Evolutionary conservation across 2,113 vertebrate genomes (phyloP), one percentile per base, ranked within the genome.

Genomic region (Onychorhynchus coronatus): DNA sequence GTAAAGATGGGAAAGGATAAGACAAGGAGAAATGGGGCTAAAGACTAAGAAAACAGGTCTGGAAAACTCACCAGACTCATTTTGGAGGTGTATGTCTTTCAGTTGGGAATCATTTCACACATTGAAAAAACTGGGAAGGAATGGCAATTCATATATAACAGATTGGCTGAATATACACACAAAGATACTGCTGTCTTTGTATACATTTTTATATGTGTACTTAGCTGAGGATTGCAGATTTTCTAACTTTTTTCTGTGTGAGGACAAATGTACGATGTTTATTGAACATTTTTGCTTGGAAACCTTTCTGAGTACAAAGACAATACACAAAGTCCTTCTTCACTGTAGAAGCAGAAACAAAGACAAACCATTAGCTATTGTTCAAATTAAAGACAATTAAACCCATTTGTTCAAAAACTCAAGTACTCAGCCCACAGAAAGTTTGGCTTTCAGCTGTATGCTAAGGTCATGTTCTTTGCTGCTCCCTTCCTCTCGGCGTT

Each of bases 181-280:
- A 42, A 53, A 49, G 6, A 16, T 33, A 72, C 0, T 0, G 0
- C 17, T 8, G 1, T 12, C 20, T 58, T 71, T 73, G 5, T 27
- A 10, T 30, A 30, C 7, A 27, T 66, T 50, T 75, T 85, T 19
- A 21, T 56, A 13, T 44, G 19, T 11, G 2, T 49, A 15, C 31
- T 71, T 39, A 55, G n/a, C 23, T 31, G 66, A 63, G 28, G 44
- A 78, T 44, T 55, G 74, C 33, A 55, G 25, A 41, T 62, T 67
- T 78, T 77, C 20, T 46, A 56, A 11, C 2, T 44, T 83, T 67
- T 66, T 75, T 23, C 42, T 85, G 8, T 74, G 44, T 74, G 47
- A 91, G n/a, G 24, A 77, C 41, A 81, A 84, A 81, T 15, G 8
- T 16, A 53, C 18, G 11, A 17, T 8, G 14, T 18, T 39, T 81